phyloP scores from a whole-genome alignment of 2,797 vertebrate species.

The Scomberomorus guttatus region DNA sequence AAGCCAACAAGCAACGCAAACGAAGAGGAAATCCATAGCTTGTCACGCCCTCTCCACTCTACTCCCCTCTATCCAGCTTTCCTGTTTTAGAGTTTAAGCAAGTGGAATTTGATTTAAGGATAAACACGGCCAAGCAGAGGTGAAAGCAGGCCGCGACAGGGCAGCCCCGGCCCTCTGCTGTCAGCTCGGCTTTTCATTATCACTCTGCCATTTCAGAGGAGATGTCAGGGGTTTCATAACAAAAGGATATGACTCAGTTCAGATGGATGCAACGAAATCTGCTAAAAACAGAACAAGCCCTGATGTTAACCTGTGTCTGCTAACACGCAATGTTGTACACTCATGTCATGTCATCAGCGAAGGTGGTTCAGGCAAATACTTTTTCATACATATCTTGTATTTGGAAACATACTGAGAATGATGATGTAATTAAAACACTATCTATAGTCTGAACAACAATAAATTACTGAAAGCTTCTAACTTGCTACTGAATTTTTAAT shows the following conservation, averaged over 20 bases:
- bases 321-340: not conserved
- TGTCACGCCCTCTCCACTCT: constrained; percentile 17
- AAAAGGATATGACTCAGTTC: constrained; percentile 50
- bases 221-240: constrained; percentile 64
- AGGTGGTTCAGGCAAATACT: not conserved
- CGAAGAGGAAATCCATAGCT: constrained; percentile 10
- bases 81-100: constrained; percentile 30
- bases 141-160: constrained; percentile 50
- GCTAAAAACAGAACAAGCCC: constrained; percentile 23
- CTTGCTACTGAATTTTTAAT: no score
- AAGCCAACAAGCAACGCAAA: constrained; percentile 24
- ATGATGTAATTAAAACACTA: not conserved
- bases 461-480: not conserved
- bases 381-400: not conserved
- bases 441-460: not conserved
- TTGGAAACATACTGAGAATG: not conserved
- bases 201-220: constrained; percentile 55
- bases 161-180: constrained; percentile 44
- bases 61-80: constrained; percentile 20
- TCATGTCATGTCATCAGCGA: not conserved
- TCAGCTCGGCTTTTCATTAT: constrained; percentile 73
- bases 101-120: constrained; percentile 51
- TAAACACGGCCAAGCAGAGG: constrained; percentile 44
- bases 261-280: constrained; percentile 46
- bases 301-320: constrained; percentile 29